Evolutionary conservation across 2,113 vertebrate genomes (phyloP), one percentile per base, ranked within the genome.

Genomic region (Oceanites oceanicus): DNA sequence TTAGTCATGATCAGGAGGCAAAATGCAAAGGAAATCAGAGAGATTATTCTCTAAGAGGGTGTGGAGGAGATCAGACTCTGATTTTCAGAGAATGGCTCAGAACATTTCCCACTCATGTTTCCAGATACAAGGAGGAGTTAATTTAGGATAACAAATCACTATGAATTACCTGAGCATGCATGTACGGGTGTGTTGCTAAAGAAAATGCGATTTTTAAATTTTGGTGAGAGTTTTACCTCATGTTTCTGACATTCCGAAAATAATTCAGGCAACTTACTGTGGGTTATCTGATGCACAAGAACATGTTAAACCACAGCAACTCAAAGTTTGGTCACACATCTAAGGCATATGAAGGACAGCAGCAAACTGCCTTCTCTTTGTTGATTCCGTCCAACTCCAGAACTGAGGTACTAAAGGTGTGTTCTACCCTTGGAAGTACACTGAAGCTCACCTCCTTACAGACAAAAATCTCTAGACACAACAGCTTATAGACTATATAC

Each of bases 11-110:
- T 13, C 30, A 50, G 70, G 14, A 71, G 45, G n/a, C 22, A 94
- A 70, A 80, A 86, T 6, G 16, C 11, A 23, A 53, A 30, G 34
- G 38, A 36, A 50, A 73, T 61, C 20, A 25, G 15, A n/a, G 30
- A 50, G 10, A 47, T 26, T 9, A 59, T 29, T 66, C 30, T 80
- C 27, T 42, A 50, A 30, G 42, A 53, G 19, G 32, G 21, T 29
- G 8, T 9, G 13, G 21, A 71, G 9, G 23, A 59, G 0, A 0
- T 34, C n/a, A 49, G n/a, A 49, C 14, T n/a, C 27, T 22, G 45
- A 78, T 26, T 53, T 83, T 21, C 59, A 16, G 34, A 44, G 18
- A 67, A 72, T 4, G 8, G 21, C 21, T 83, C 38, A 15, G 21
- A 75, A 29, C 15, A 42, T 13, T 66, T 83, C 32, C 45, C 25